These are phyloP conservation scores for Oscheius myriophilus DNA, from an alignment of 2,888 invertebrate genomes.

Conservation along the genomic window DNA sequence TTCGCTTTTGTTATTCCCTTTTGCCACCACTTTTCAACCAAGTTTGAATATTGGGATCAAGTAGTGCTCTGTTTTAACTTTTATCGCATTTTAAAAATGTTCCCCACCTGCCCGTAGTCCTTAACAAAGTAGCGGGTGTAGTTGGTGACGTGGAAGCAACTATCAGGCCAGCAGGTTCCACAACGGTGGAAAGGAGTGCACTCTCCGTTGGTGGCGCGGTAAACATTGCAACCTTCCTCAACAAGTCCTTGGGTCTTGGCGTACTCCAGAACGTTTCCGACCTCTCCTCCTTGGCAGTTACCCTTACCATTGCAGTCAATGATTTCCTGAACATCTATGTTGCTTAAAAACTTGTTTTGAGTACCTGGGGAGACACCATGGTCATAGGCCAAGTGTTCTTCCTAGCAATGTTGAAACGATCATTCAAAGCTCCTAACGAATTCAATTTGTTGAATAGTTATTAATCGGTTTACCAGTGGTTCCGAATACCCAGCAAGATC, in stretches of 20 bases:
- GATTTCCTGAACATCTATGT: constrained; percentile 65
- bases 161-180: constrained; percentile 72
- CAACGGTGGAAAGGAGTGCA: constrained; percentile 71
- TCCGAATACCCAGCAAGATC: constrained; percentile 75
- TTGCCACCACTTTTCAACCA: too few relatives aligned
- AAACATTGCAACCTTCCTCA: constrained; percentile 75
- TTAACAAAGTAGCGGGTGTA: constrained; percentile 73
- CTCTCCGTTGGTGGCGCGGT: constrained; percentile 73
- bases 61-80: background rate
- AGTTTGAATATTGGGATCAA: background rate
- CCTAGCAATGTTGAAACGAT: constrained; percentile 73
- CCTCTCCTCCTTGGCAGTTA: constrained; percentile 71
- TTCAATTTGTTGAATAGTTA: background rate
- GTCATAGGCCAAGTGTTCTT: constrained; percentile 73
- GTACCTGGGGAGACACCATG: constrained; percentile 72
- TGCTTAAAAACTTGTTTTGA: background rate
- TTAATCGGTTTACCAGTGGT: constrained; percentile 66
- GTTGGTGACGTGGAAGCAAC: constrained; percentile 71
- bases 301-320: constrained; percentile 74
- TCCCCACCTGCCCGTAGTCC: constrained; percentile 69
- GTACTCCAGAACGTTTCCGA: constrained; percentile 72
- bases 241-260: constrained; percentile 73
- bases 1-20: too few relatives aligned
- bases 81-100: too few relatives aligned
- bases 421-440: constrained; percentile 72